phyloP scores from a whole-genome alignment of 2,888 invertebrate species.

The Torymus aiolomorphi region DNA sequence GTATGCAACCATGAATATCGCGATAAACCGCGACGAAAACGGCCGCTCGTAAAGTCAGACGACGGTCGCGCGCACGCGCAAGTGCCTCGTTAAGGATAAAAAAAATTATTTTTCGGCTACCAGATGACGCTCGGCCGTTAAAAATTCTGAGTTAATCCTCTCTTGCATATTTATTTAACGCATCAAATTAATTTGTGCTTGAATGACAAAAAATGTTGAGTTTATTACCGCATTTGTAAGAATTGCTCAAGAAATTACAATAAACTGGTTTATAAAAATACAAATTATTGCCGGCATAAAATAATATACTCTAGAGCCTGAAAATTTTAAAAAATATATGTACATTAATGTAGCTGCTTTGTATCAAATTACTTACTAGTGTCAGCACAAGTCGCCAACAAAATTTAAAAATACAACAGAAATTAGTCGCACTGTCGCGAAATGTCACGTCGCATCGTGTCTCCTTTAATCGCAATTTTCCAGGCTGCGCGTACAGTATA shows the following conservation, averaged over 20 bases:
- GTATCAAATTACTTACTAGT: background rate
- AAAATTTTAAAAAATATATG: no score
- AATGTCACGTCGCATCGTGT: no score
- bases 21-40: slow-evolving; percentile 27
- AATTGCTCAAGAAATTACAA: no score
- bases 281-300: no score
- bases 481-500: background rate
- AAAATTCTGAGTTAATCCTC: background rate
- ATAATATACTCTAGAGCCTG: no score
- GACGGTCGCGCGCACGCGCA: background rate
- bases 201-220: no score
- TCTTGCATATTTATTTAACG: background rate
- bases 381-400: background rate
- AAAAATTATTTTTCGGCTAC: slow-evolving; percentile 12
- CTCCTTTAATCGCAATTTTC: slow-evolving; percentile 33
- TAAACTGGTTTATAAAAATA: no score
- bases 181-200: background rate
- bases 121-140: background rate
- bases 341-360: no score
- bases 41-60: slow-evolving; percentile 29
- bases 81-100: background rate
- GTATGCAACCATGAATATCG: slow-evolving; percentile 12
- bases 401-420: background rate
- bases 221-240: no score
- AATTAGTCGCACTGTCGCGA: background rate